Evolutionary conservation across 1,140 invertebrate species (phyloP), one percentile per base, ranked within the genome.

Genomic region (Drosophila nebulosa): DNA sequence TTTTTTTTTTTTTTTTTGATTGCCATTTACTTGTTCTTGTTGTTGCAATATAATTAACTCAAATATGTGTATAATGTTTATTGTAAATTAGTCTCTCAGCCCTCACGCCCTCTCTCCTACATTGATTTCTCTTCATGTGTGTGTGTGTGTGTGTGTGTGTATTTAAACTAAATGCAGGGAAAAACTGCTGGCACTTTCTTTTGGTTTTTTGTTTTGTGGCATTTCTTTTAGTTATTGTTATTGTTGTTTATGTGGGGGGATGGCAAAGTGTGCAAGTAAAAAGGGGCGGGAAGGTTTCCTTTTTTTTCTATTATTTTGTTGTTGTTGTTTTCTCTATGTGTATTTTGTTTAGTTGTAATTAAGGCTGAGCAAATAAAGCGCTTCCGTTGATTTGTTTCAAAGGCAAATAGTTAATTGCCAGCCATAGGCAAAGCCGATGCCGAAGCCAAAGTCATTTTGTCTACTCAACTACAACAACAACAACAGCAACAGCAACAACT

Each of bases 371-470:
- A 88, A 83, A 83, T 89, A 86, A 83, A 78, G 71, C 71, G 84
- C 83, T 88, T 88, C 84, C 83, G 84, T 88, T 88, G 84, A 88
- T 88, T 88, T 88, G 79, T 88, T 88, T 88, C 79, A 86, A 76
- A 78, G 73, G 74, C 83, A 88, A 86, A 86, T 86, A 83, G 83
- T 88, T 89, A 89, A 86, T 86, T 86, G 83, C 73, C 63, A 70
- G 71, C 80, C 73, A 79, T 75, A 72, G 75, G 64, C 73, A 64
- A 85, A 61, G 50, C 30, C 58, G 62, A 57, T 3, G 24, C 4
- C 30, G 10, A 21, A 46, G 39, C 7, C 16, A 46, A 46, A 72
- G 64, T 69, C 72, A 69, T 74, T 76, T 78, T 42, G 68, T 36
- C 69, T 59, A 69, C 67, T n/a, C n/a, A n/a, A n/a, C n/a, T n/a